Evolutionary conservation across 2,113 vertebrate genomes (phyloP).

Genomic region (Epinephelus cyanopodus): DNA sequence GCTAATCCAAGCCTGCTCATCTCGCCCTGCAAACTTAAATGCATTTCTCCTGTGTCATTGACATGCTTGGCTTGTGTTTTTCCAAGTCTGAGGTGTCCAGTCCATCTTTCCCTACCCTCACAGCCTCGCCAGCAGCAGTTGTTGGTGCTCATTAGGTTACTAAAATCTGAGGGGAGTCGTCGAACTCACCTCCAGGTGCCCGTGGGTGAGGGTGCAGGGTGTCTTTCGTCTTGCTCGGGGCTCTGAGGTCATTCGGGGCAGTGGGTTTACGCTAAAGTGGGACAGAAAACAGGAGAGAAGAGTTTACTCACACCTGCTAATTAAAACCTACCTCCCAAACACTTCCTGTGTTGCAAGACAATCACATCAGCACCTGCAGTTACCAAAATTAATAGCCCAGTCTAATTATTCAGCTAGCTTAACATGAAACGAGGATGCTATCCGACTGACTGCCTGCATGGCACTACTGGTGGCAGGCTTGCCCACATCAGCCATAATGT

Average conservation of each 20-base stretch:
- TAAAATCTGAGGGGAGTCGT: conserved; percentile 7
- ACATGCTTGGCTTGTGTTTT: conserved; percentile 47
- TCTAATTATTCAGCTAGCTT: conserved; percentile 5
- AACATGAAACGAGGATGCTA: neutral
- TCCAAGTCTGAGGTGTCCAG: conserved; percentile 15
- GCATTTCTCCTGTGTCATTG: conserved; percentile 60
- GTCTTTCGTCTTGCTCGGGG: conserved; percentile 71
- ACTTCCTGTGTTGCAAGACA: no score
- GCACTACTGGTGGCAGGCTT: neutral
- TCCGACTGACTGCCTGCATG: conserved; percentile 13
- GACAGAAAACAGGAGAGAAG: neutral
- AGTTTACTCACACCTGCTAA: conserved; percentile 5
- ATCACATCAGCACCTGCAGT: neutral
- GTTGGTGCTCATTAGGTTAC: conserved; percentile 32
- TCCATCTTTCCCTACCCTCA: conserved; percentile 12
- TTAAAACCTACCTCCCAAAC: neutral
- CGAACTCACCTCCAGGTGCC: conserved; percentile 75
- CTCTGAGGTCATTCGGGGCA: conserved; percentile 70
- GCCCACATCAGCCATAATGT: conserved; percentile 1
- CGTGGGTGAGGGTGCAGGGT: conserved; percentile 74
- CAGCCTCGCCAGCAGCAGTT: conserved; percentile 16
- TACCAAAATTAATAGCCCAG: neutral
- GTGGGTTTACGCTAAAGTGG: conserved; percentile 72
- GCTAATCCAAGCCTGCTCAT: conserved; percentile 60
- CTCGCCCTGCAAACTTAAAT: conserved; percentile 48